Percentiles rank a stretch among this genome's conserved stretches.
Conservation (phyloP, 2,888 invertebrate species). For the Caenorhabditis zanzibari region DNA sequence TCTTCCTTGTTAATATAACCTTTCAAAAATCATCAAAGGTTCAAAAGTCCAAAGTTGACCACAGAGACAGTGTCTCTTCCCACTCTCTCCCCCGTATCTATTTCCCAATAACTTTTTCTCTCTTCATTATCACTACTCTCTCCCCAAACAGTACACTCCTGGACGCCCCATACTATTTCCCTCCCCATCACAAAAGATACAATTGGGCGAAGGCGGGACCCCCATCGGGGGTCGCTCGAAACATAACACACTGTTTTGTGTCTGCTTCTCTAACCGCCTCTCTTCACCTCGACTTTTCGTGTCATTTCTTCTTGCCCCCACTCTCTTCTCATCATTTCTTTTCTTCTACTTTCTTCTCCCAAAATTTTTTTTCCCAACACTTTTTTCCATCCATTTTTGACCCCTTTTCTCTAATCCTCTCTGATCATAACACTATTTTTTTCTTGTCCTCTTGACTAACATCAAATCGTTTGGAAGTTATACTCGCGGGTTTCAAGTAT, state of each 20-base stretch:
- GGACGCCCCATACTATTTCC: constrained; percentile 4
- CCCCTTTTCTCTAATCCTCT: not conserved
- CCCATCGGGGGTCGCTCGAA: not conserved
- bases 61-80: too few relatives aligned
- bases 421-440: not conserved
- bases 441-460: constrained; percentile 11
- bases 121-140: constrained; percentile 22
- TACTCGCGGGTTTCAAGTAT: constrained; percentile 54
- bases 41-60: constrained; percentile 31
- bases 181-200: constrained; percentile 26
- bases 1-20: too few relatives aligned
- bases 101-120: not conserved
- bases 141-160: constrained; percentile 34
- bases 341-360: not conserved
- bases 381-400: not conserved
- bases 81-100: constrained; percentile 8
- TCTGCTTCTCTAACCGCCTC: not conserved
- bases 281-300: not conserved
- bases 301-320: not conserved
- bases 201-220: constrained; percentile 9
- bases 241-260: constrained; percentile 4
- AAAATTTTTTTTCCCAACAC: not conserved
- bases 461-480: constrained; percentile 35
- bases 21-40: not conserved
- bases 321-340: constrained; percentile 7